Percentiles rank a stretch among this genome's conserved stretches.
Conservation (phyloP, 1,140 invertebrate species). For the Drosophila quadrilineata region DNA sequence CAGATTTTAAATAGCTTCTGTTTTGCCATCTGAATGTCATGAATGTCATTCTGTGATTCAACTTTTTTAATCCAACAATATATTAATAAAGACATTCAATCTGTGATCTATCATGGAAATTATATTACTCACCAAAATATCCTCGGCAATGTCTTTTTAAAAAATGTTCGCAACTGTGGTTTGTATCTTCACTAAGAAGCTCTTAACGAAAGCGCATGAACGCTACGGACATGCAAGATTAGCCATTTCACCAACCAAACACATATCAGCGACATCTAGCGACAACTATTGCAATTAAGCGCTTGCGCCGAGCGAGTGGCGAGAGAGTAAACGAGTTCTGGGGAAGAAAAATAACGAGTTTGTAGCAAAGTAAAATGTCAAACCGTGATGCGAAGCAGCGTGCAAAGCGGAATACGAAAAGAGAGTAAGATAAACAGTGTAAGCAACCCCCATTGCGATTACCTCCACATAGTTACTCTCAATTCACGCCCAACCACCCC, state of each 20-base stretch:
- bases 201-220: too few species aligned
- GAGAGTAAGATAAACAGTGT: conserved; percentile 57
- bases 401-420: conserved; percentile 25
- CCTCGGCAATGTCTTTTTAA: too few species aligned
- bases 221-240: not conserved
- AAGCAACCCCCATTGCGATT: conserved; percentile 56
- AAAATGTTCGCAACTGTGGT: too few species aligned
- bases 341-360: not conserved
- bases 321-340: not conserved
- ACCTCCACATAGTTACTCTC: too few species aligned
- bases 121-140: too few species aligned
- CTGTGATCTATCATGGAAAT: too few species aligned
- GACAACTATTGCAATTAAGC: not conserved
- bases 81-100: too few species aligned
- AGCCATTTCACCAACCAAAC: conserved; percentile 7
- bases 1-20: too few species aligned
- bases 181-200: not conserved
- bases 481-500: not conserved
- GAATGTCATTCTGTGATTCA: too few species aligned
- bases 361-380: conserved; percentile 49
- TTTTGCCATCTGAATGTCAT: too few species aligned
- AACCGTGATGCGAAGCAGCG: conserved; percentile 45
- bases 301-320: conserved; percentile 11
- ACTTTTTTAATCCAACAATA: too few species aligned
- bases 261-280: not conserved